Base-by-base conservation (phyloP, 2,888 invertebrate species). In the Galeruca laticollis region DNA sequence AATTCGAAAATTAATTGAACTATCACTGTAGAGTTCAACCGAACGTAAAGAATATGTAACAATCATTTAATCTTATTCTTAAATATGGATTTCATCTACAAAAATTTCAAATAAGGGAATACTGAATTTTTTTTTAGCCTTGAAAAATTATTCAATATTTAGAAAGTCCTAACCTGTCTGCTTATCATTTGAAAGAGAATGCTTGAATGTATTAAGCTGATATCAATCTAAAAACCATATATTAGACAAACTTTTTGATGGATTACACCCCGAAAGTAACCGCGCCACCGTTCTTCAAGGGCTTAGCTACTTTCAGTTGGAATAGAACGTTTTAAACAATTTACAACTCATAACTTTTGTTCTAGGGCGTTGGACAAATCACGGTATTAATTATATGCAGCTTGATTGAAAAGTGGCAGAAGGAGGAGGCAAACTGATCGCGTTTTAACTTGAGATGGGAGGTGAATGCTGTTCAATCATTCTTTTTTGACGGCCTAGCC, bases 311-410 rank as follows among this genome's bases (percentile, higher is more conserved):
- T 56, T 15, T 35, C 35, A 54, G 26, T 54, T 54, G 26, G 6
- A 20, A 33, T 56, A 26, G 11, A 60, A 40, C 31, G n/a, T 60
- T 60, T 43, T 43, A 37, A 62, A 59, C 57, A 33, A 56, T 33
- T 64, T 35, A 33, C 56, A 67, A 59, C 56, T 62, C 65, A 33
- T 72, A 65, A 70, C 68, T 72, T 70, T 68, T 60, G 54, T 68
- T 68, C 72, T 65, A 59, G 54, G 64, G 61, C 68, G 70, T 69
- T 72, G 70, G 72, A 68, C 70, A 70, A 72, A 72, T 72, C 72
- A 68, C 64, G 61, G 65, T 59, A 72, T 72, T 72, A 72, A 72
- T 72, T 72, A 72, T 70, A 70, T 61, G 61, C 59, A 54, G 35
- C 61, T 60, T 68, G 72, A 72, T 70, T 72, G 72, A 70, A 72